Conservation (phyloP, 2,797 vertebrate species). For the Agapornis canus region DNA sequence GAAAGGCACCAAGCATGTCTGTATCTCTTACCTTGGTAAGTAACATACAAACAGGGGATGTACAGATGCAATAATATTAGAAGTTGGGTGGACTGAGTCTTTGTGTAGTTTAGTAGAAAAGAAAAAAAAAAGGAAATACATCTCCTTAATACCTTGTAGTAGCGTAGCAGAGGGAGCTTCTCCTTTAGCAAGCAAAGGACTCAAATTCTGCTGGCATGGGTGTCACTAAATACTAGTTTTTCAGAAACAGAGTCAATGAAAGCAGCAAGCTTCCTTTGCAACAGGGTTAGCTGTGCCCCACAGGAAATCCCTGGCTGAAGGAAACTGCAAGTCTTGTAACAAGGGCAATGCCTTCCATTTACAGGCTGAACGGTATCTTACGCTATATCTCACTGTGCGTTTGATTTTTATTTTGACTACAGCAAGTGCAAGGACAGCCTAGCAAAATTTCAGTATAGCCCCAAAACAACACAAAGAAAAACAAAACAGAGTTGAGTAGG, state of each 20-base stretch:
- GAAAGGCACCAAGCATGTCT: not conserved
- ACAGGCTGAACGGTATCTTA: not conserved
- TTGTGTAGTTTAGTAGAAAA: not conserved
- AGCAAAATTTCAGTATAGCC: not conserved
- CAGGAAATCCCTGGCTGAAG: constrained; percentile 59
- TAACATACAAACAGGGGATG: not conserved
- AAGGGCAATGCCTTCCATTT: constrained; percentile 50
- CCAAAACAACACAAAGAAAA: not conserved
- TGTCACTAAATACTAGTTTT: constrained; percentile 31
- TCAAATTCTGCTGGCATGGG: not conserved
- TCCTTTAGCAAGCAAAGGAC: not conserved
- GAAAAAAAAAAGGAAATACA: not conserved
- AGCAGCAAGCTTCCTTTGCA: constrained; percentile 45
- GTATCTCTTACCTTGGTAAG: not conserved
- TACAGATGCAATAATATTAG: not conserved
- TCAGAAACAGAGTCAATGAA: constrained; percentile 59
- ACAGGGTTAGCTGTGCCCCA: constrained; percentile 64
- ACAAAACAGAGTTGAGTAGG: not conserved
- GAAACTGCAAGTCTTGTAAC: constrained; percentile 44
- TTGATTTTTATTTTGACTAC: not conserved
- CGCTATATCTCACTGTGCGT: not conserved
- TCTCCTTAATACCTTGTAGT: not conserved
- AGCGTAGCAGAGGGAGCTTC: not conserved
- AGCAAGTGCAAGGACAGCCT: not conserved
- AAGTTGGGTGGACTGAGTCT: not conserved